Evolutionary conservation across 2,888 invertebrate species (phyloP), one percentile per base, ranked within the genome.

Genomic region (Drosophila quinaria): DNA sequence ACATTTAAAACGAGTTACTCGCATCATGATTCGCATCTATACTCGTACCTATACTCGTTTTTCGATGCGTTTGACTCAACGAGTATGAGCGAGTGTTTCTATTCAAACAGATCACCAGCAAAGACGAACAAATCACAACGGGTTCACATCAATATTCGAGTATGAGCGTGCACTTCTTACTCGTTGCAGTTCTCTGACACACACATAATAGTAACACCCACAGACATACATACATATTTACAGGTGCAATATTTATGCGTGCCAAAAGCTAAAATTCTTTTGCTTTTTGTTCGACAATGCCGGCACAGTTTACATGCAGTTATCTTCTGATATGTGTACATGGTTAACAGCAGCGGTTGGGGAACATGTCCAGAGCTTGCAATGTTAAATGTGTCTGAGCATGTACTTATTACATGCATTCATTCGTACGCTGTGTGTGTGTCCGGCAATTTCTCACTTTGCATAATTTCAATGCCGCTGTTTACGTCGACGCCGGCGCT

Each of bases 401-500:
- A 60, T 70, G 58, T 63, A 60, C 54, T 71, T 25, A 42, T 74
- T 19, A 42, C 49, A 49, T 63, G 44, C 31, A 39, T 46, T 17
- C 31, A 39, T 46, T 17, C 15, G 17, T 44, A 44, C 44, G 35
- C 19, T 58, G 17, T 51, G 54, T 54, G 74, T 74, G 54, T 54
- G 74, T 74, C 63, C 80, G 70, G 69, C 71, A 72, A 72, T 73
- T 78, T 72, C 67, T 69, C 71, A 74, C 62, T 85, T 85, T 87
- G 80, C 86, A 82, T 85, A 85, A 87, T 87, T 87, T 82, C 74
- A 76, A 77, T 77, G 76, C 35, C 70, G 62, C 65, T 72, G 80
- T 56, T 10, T 19, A 59, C 69, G 49, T 22, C 47, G 19, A 49
- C 71, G 51, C n/a, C 50, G 29, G 35, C 64, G 68, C 11, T 41